phyloP scores from a whole-genome alignment of 2,888 invertebrate species.

The Taenaris catops region DNA sequence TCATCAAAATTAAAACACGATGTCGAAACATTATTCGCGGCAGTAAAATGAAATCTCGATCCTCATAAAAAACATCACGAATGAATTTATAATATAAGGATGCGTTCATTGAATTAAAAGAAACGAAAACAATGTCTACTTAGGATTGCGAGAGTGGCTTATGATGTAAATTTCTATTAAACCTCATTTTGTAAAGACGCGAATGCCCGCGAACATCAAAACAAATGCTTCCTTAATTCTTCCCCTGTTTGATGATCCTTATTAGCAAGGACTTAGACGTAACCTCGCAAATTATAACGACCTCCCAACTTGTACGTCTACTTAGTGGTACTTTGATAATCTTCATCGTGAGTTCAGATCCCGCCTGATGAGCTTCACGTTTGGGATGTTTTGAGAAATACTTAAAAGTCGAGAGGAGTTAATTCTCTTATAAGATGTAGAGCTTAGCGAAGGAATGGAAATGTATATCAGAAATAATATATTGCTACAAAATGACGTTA shows the following conservation, averaged over 20 bases:
- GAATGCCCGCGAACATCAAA: constrained; percentile 60
- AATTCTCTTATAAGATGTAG: constrained; percentile 18
- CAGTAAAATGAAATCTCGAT: too few species aligned
- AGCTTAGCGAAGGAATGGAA: too few species aligned
- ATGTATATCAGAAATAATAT: too few species aligned
- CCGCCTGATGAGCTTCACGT: constrained; percentile 31
- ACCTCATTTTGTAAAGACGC: constrained; percentile 34
- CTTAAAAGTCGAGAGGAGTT: constrained; percentile 22
- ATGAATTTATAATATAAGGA: too few species aligned
- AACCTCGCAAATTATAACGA: constrained; percentile 75
- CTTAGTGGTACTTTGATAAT: constrained; percentile 64
- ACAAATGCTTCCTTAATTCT: constrained; percentile 71
- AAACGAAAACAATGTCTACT: too few species aligned
- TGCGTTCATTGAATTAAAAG: too few species aligned
- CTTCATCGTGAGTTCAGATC: constrained; percentile 41
- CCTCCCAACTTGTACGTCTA: constrained; percentile 51
- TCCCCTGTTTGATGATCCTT: constrained; percentile 70
- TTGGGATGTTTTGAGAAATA: constrained; percentile 25
- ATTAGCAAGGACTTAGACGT: constrained; percentile 71
- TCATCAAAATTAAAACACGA: too few species aligned
- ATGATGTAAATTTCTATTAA: constrained; percentile 18
- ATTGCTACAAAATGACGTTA: too few species aligned
- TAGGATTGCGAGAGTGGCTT: constrained; percentile 3
- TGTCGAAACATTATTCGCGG: too few species aligned
- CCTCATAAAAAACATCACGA: too few species aligned